Base-by-base conservation (phyloP, 2,113 vertebrate species). In the Grammomys dolichurus region DNA sequence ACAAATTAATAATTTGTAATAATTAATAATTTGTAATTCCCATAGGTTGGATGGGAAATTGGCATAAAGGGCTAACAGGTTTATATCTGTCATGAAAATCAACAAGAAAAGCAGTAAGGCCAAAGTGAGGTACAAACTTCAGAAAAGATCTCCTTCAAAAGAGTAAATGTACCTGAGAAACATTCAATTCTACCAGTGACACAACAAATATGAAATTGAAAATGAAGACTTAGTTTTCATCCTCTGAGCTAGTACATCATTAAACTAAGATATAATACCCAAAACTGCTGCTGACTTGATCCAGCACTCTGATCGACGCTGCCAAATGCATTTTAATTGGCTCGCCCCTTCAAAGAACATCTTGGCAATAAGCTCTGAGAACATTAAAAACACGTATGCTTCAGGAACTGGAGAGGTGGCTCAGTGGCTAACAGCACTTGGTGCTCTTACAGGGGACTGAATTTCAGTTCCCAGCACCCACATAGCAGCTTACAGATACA, bases 311-410 rank as follows among this genome's bases (percentile, higher is more conserved):
- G 24, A 14, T 36, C 11, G 0, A 77, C 28, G 10, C 46, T 81
- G 80, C 8, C 58, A 89, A 86, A 91, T 72, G 58, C 11, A 36
- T 91, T 90, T 86, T 93, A 91, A 81, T 24, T 63, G 51, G 22
- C 22, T 91, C 60, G 54, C 51, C 58, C 19, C 9, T 92, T 77
- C 81, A 89, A 95, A 84, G 43, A 65, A 73, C 60, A 77, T 78
- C 82, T 97, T 87, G 73, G 31, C 46, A 91, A 63, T 87, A 93
- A 91, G 54, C 69, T 90, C 1, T 72, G 67, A 81, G 54, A 93
- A 94, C 31, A 10, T 33, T 93, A 84, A 85, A 86, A 85, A 10
- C 31, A 33, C 0, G 28, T 14, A 33, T 20, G 26, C 60, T 48
- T 67, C 48, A 67, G 60, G 26, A 7, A 2, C 40, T 65, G 60